Base-by-base conservation (phyloP, 2,113 vertebrate species). In the Anoura caudifer region DNA sequence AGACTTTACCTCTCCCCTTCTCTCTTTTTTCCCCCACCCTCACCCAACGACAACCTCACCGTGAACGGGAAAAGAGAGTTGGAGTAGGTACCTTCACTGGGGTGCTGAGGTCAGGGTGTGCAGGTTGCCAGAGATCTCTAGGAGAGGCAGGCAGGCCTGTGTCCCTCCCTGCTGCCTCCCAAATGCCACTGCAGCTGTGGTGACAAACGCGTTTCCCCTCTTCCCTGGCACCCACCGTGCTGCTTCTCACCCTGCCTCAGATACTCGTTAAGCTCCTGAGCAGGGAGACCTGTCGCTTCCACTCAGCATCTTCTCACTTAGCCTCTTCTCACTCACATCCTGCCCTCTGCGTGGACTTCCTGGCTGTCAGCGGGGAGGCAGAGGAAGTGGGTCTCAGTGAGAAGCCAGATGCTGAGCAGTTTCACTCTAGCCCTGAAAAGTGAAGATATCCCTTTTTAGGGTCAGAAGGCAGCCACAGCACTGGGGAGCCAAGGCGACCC, bases 211-310 rank as follows among this genome's bases (percentile, higher is more conserved):
- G 8, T 52, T 7, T 26, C 10, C 43, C 22, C 26, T 0, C 38
- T n/a, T n/a, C n/a, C n/a, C n/a, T n/a, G n/a, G n/a, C 5, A 8
- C 15, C 11, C 59, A 0, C 24, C 5, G 12, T 1, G 10, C 9
- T 8, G 38, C 56, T 45, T 76, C 65, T 54, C 28, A 50, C 36
- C 69, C 63, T 63, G 86, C 84, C 28, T 38, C 61, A 20, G 12
- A 19, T 7, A 28, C 59, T 82, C 13, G 14, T 11, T 19, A 16
- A 65, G 67, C 43, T 61, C 26, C 17, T 73, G 41, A 63, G 36
- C 15, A 45, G 41, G 24, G 31, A 83, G 22, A 76, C n/a, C 47
- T 54, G 54, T 20, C 52, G 33, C 69, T 83, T 54, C 84, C 2
- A 11, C 56, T 77, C 36, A 15, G 45, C 67, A 50, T 65, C 86